Conservation (phyloP, 2,113 vertebrate species). For the Ptychochromis oligacanthus region DNA sequence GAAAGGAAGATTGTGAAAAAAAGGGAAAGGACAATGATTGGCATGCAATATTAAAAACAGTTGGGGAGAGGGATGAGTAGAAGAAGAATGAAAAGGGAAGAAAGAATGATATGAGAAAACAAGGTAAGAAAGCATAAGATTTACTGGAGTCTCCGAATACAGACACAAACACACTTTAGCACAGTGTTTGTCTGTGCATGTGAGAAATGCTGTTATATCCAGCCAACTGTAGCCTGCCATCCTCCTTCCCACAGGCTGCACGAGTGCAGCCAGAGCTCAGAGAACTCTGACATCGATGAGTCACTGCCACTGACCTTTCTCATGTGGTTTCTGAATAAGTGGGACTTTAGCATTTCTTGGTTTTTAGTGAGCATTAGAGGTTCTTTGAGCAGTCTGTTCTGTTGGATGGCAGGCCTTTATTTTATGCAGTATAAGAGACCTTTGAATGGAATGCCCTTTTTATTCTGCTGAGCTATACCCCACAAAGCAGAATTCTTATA, state of each 20-base stretch:
- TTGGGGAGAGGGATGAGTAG: not conserved
- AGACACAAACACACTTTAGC: constrained; percentile 32
- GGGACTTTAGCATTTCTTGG: constrained; percentile 48
- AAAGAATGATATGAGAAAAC: not conserved
- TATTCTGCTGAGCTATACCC: constrained; percentile 25
- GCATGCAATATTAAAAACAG: not conserved
- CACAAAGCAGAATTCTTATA: constrained; percentile 33
- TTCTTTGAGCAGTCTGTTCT: constrained; percentile 28
- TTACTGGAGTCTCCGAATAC: constrained; percentile 10
- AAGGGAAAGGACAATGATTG: constrained; percentile 3
- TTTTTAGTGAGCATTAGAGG: constrained; percentile 17
- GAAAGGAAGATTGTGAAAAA: constrained; percentile 21
- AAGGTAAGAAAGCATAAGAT: not conserved
- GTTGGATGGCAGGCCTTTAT: constrained; percentile 28
- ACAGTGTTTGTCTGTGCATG: constrained; percentile 28
- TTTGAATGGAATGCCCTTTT: constrained; percentile 55
- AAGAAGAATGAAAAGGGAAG: not conserved
- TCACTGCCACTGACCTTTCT: constrained; percentile 73
- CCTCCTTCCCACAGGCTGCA: constrained; percentile 54
- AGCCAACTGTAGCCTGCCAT: constrained; percentile 21
- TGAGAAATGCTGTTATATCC: constrained; percentile 37
- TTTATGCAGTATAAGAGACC: constrained; percentile 18
- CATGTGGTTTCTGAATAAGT: constrained; percentile 59
- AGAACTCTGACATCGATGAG: constrained; percentile 63
- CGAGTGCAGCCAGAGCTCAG: constrained; percentile 2